Conservation (phyloP, 2,888 invertebrate genomes). For the Amphimallon solstitiale region DNA sequence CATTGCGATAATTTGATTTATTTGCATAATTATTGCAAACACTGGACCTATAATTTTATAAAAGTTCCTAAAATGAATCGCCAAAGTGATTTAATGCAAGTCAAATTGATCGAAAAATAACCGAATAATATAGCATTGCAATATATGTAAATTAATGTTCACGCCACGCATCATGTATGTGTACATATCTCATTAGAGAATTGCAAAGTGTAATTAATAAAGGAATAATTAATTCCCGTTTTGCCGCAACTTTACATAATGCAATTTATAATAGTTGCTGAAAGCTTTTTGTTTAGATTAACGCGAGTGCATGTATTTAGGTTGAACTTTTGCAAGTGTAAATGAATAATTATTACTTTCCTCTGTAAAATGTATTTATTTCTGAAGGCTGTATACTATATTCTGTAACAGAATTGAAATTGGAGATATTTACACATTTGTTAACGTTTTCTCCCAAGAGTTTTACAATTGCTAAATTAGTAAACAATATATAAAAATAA, state of each 20-base stretch:
- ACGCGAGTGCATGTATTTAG: no score
- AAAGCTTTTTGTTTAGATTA: background rate
- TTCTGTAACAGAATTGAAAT: no score
- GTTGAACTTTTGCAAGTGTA: no score
- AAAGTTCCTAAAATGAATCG: slow-evolving; percentile 10
- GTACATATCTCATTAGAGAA: slow-evolving; percentile 6
- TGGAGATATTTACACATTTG: no score
- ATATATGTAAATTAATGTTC: slow-evolving; percentile 15
- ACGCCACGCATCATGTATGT: slow-evolving; percentile 1
- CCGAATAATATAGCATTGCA: background rate
- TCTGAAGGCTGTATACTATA: no score
- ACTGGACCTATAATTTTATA: slow-evolving; percentile 20
- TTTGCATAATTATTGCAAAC: background rate
- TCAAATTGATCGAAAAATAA: slow-evolving; percentile 24
- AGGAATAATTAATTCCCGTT: slow-evolving; percentile 6
- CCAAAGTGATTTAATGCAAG: slow-evolving; percentile 4
- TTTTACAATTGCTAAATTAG: no score
- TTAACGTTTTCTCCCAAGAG: no score
- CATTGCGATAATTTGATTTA: slow-evolving; percentile 16
- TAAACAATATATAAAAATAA: no score
- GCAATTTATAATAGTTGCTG: background rate
- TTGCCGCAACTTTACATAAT: background rate
- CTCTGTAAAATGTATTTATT: no score
- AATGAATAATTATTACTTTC: no score
- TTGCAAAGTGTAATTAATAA: slow-evolving; percentile 7